Base-by-base conservation (phyloP, 1,140 invertebrate species). In the Pectinophora gossypiella region DNA sequence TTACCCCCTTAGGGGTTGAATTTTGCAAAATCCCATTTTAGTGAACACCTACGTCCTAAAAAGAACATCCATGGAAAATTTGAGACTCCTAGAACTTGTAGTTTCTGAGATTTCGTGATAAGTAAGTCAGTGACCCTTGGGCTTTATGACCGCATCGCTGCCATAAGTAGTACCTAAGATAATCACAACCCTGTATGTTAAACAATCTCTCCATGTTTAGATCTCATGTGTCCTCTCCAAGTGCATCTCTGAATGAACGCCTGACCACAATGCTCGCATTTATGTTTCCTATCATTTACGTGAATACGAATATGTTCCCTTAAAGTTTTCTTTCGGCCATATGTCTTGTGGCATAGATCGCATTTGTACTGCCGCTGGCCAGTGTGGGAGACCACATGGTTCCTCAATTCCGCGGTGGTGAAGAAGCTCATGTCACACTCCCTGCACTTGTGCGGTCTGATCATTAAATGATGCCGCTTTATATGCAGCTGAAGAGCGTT, bases 281-380 rank as follows among this genome's bases (percentile, higher is more conserved):
- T 72, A 47, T 75, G 87, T 0, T 84, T 84, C 9, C 54, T 46
- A n/a, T 68, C 58, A 4, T 91, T 89, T 1, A 87, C 82, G 21
- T 78, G 75, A 23, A 91, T 89, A 49, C 89, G 85, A 12, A 89
- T 65, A 46, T 91, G 84, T 16, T 72, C 75, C 12, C 80, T 77
- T 19, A 90, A 74, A n/a, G 89, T 85, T 2, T 88, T 87, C 51
- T 87, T 81, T n/a, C 87, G 79, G 0, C 85, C 91, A 67, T 89
- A 92, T 61, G 69, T 84, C 38, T 91, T 90, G 9, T 89, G 89
- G 71, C 94, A 95, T 20, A 90, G 77, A 0, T 90, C 88, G 65
- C 89, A 89, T 56, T 92, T 89, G 66, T 94, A 93, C 7, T 94
- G 94, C 38, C 92, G 91, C 47, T 92, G 90, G 0, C 93, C 92